Conservation (phyloP, 2,113 vertebrate species). For the Vanacampus margaritifer region DNA sequence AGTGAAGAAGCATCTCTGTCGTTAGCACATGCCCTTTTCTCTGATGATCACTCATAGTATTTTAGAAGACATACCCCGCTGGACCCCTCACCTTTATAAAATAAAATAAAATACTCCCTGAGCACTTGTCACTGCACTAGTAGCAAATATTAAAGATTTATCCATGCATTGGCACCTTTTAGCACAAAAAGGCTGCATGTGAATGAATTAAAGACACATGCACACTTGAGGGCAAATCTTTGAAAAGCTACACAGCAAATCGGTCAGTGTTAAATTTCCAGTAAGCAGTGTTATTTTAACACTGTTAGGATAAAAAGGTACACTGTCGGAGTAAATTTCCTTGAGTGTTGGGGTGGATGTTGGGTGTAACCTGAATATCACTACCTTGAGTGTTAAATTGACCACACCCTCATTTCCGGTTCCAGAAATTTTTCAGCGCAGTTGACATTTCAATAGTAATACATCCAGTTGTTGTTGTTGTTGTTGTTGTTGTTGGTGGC, state of each 20-base stretch:
- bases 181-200: slow-evolving; percentile 24
- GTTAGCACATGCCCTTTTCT: slow-evolving; percentile 39
- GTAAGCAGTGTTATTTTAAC: no score
- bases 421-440: no score
- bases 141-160: slow-evolving; percentile 15
- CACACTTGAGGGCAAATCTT: slow-evolving; percentile 40
- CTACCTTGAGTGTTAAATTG: no score
- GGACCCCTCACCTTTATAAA: slow-evolving; percentile 43
- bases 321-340: no score
- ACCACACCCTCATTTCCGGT: no score
- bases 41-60: slow-evolving; percentile 37
- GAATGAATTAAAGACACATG: slow-evolving; percentile 24
- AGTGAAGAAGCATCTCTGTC: slow-evolving; percentile 33
- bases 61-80: slow-evolving; percentile 28
- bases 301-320: no score
- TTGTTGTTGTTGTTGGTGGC: no score
- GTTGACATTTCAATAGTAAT: no score
- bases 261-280: no score
- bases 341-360: no score
- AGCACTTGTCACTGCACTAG: slow-evolving; percentile 1
- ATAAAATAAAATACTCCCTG: not conserved
- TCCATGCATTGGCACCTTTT: slow-evolving; percentile 24
- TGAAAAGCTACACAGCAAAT: slow-evolving; percentile 28
- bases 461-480: no score
- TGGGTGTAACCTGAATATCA: no score